phyloP scores from a whole-genome alignment of 2,113 vertebrate species.

The Rhabdomys dilectus region DNA sequence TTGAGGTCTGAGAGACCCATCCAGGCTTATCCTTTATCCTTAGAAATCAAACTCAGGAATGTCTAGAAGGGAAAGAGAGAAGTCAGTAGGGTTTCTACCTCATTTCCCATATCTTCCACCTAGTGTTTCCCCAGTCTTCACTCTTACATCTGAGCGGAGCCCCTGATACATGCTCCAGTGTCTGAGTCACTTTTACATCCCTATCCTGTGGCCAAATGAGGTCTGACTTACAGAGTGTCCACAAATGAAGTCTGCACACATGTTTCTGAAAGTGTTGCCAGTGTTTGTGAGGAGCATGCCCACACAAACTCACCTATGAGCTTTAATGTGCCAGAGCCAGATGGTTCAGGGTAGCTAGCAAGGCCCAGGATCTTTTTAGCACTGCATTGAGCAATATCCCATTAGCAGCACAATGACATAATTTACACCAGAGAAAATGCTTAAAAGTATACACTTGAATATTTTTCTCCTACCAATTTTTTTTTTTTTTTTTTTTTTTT shows the following conservation, averaged over 20 bases:
- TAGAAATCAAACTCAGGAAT: too few relatives aligned
- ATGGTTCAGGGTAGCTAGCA: not conserved
- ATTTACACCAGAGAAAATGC: not conserved
- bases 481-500: not conserved
- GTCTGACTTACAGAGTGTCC: not conserved
- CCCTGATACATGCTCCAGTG: too few relatives aligned
- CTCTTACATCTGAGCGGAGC: too few relatives aligned
- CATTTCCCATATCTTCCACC: too few relatives aligned
- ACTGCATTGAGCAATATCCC: too few relatives aligned
- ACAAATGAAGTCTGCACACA: not conserved
- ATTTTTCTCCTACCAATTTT: not conserved
- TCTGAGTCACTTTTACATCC: not conserved
- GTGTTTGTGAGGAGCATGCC: too few relatives aligned
- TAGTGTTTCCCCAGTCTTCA: too few relatives aligned
- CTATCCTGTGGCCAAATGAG: not conserved
- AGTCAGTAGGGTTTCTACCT: too few relatives aligned
- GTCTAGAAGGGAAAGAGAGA: too few relatives aligned
- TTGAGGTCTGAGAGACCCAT: too few relatives aligned
- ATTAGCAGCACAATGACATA: too few relatives aligned
- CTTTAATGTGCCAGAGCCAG: not conserved
- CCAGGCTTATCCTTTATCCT: too few relatives aligned
- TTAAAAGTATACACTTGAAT: not conserved
- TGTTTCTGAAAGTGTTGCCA: not conserved
- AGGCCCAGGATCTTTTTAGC: not conserved
- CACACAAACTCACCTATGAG: not conserved